Conservation (phyloP, 2,888 invertebrate species). For the Blomia tropicalis region DNA sequence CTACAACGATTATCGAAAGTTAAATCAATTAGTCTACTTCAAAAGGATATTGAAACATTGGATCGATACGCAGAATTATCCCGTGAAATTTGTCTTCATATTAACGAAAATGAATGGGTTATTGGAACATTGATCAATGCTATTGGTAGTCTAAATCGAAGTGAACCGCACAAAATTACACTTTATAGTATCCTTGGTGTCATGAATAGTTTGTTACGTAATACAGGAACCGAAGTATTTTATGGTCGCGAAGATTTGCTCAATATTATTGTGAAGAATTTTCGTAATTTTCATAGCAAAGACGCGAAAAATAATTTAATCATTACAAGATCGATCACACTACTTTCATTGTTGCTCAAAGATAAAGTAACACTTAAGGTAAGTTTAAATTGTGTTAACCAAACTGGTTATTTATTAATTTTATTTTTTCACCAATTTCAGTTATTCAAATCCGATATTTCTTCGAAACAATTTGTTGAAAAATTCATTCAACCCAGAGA, state of each 20-base stretch:
- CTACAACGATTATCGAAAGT: neutral
- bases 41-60: conserved; percentile 17
- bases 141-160: conserved; percentile 18
- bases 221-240: conserved; percentile 24
- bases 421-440: no score
- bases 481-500: no score
- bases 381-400: no score
- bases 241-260: neutral
- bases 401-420: no score
- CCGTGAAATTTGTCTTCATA: conserved; percentile 18
- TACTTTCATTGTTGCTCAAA: neutral
- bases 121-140: conserved; percentile 1
- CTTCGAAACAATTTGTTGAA: no score
- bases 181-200: conserved; percentile 42
- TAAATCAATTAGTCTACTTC: neutral
- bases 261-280: neutral
- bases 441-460: no score
- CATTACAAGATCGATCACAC: neutral
- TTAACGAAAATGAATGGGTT: neutral
- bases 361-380: neutral
- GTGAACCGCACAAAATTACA: conserved; percentile 24
- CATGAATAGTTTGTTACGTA: conserved; percentile 67
- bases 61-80: conserved; percentile 18
- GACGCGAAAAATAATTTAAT: neutral
- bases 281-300: conserved; percentile 12